Base-by-base conservation (phyloP, 2,113 vertebrate genomes). In the Nycticryphes semicollaris region DNA sequence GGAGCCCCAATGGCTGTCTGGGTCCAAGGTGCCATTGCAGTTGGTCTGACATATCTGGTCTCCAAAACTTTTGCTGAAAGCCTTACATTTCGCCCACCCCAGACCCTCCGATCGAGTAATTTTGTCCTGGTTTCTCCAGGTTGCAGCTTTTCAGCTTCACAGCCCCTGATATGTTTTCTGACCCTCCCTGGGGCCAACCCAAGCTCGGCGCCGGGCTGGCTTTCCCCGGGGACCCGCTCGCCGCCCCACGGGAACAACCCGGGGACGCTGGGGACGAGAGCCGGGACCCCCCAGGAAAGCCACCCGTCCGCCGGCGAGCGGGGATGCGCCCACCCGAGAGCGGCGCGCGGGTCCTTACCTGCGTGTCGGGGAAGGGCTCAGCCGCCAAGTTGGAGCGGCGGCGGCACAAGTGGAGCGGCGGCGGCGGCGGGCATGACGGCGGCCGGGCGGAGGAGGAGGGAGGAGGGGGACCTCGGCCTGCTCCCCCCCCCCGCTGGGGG, bases 51-150 rank as follows among this genome's bases (percentile, higher is more conserved):
- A 47, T 21, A 63, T 5, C 43, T 10, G 78, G 45, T 37, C 72
- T 76, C 66, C 47, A 41, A 95, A 96, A 96, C 90, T 97, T 97
- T 89, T 79, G 33, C 48, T 18, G 78, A 87, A 89, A 90, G 22
- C 37, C 77, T 76, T 37, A 60, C 21, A n/a, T 91, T 79, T 41
- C 17, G 5, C 45, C 47, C 64, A 67, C 56, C 23, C 47, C 27
- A 6, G 37, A 37, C 33, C 22, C 70, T 37, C 18, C 1, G 6
- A 37, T 14, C 14, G 11, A 30, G 12, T n/a, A 30, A 50, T 67
- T 37, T 18, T 11, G 20, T 28, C 41, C 69, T 8, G 59, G 10
- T 47, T 59, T 80, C 73, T 84, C 59, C 72, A 23, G 68, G 27
- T 41, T 27, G 30, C 70, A 86, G 57, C 54, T 56, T 47, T 33